Evolutionary conservation across 1,140 invertebrate species (phyloP).

Genomic region (Saccostrea glomerata): DNA sequence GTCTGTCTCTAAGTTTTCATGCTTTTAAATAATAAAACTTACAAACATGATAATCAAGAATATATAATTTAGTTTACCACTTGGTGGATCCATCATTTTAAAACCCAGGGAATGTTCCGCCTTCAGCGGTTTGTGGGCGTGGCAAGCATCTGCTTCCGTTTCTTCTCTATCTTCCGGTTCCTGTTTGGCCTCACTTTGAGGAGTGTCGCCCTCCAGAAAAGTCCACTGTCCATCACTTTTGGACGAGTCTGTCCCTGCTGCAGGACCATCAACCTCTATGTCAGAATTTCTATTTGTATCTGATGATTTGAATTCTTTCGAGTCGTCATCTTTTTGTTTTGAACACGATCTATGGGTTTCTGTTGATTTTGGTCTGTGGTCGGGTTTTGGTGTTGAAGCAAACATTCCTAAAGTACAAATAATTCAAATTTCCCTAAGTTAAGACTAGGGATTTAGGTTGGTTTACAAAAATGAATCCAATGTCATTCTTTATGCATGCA

Average conservation of each 20-base stretch:
- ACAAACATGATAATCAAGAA: not conserved
- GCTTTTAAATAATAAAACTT: not conserved
- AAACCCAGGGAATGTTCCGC: not conserved
- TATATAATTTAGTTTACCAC: not conserved
- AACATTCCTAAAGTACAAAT: too few species aligned
- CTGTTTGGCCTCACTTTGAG: not conserved
- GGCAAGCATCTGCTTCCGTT: not conserved
- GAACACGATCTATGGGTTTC: not conserved
- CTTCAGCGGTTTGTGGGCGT: not conserved
- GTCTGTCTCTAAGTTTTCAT: too few species aligned
- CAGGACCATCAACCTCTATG: not conserved
- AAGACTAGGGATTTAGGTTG: too few species aligned
- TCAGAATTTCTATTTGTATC: not conserved
- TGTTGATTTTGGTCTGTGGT: not conserved
- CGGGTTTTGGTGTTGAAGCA: too few species aligned
- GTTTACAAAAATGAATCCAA: too few species aligned
- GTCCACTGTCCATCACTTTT: not conserved
- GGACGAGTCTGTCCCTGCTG: not conserved
- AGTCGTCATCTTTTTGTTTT: not conserved
- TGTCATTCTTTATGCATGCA: too few species aligned
- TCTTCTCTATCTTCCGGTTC: not conserved
- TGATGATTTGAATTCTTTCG: not conserved
- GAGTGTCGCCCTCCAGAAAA: not conserved
- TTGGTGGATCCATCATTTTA: not conserved
- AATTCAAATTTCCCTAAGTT: too few species aligned